Conservation (phyloP, 23 tunicate species). For the Ciona savignyi region DNA sequence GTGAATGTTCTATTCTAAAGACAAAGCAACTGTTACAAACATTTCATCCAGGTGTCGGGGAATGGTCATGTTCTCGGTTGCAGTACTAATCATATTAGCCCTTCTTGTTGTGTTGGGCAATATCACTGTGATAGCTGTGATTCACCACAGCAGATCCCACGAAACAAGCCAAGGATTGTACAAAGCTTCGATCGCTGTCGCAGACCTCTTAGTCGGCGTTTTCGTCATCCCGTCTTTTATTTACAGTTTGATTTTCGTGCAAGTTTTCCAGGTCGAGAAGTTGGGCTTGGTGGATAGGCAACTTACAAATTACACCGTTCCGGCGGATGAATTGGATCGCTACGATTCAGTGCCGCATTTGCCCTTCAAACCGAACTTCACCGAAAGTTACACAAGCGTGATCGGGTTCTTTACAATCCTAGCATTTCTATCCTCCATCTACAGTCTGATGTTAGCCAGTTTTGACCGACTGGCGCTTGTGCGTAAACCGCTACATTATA, state of each 20-base stretch:
- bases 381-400: background rate
- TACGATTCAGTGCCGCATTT: background rate
- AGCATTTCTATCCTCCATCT: conserved; percentile 2
- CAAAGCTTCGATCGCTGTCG: background rate
- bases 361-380: background rate
- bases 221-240: background rate
- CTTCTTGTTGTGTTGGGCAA: background rate
- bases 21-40: too few relatives aligned
- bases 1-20: too few relatives aligned
- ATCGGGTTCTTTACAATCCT: conserved; percentile 14
- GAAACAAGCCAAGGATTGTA: background rate
- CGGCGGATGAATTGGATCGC: background rate
- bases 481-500: conserved; percentile 3
- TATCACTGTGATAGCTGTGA: background rate
- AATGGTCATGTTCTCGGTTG: background rate
- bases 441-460: conserved; percentile 10
- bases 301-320: background rate
- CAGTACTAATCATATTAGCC: background rate
- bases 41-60: background rate
- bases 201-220: background rate
- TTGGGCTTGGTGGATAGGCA: background rate
- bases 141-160: background rate
- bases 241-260: background rate
- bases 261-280: background rate
- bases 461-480: conserved; percentile 16